phyloP scores from a whole-genome alignment of 2,888 invertebrate species.

The Gerosis bhagava region DNA sequence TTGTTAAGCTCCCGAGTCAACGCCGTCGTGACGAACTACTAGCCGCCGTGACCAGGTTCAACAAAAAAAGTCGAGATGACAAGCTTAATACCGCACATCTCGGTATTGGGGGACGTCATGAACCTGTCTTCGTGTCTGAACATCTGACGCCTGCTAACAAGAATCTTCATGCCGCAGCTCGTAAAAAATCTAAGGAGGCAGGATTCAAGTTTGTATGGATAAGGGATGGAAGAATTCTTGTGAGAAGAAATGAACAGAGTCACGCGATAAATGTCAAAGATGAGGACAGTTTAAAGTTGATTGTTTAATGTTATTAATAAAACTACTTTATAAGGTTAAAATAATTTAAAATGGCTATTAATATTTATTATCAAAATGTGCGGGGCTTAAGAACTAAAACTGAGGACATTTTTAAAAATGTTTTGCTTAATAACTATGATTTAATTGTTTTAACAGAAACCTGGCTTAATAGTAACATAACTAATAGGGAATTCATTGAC shows the following conservation, averaged over 20 bases:
- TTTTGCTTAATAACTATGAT: slow-evolving; percentile 3
- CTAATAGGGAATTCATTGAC: slow-evolving; percentile 2
- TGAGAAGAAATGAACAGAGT: slow-evolving; percentile 7
- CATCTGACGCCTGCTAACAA: slow-evolving; percentile 6
- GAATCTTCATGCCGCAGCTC: slow-evolving; percentile 7
- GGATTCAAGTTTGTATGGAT: slow-evolving; percentile 11
- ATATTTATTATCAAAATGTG: slow-evolving; percentile 11
- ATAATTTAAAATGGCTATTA: not conserved
- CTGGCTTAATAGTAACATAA: slow-evolving; percentile 5
- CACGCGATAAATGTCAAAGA: slow-evolving; percentile 3
- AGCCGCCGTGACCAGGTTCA: slow-evolving; percentile 14
- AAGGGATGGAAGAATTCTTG: slow-evolving; percentile 7
- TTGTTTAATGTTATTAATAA: not conserved
- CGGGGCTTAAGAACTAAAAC: slow-evolving; percentile 11
- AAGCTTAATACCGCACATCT: slow-evolving; percentile 27
- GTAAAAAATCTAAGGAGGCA: slow-evolving; percentile 6
- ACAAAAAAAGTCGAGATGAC: not conserved
- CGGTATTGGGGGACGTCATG: slow-evolving; percentile 13
- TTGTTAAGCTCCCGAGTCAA: slow-evolving; percentile 15
- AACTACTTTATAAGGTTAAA: not conserved
- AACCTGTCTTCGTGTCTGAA: slow-evolving; percentile 6
- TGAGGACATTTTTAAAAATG: slow-evolving; percentile 1
- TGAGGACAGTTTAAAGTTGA: not conserved
- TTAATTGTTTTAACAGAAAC: slow-evolving; percentile 13
- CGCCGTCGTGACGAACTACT: slow-evolving; percentile 16